Evolutionary conservation across 2,888 invertebrate species (phyloP).

Genomic region (Meliscaeva auricollis): DNA sequence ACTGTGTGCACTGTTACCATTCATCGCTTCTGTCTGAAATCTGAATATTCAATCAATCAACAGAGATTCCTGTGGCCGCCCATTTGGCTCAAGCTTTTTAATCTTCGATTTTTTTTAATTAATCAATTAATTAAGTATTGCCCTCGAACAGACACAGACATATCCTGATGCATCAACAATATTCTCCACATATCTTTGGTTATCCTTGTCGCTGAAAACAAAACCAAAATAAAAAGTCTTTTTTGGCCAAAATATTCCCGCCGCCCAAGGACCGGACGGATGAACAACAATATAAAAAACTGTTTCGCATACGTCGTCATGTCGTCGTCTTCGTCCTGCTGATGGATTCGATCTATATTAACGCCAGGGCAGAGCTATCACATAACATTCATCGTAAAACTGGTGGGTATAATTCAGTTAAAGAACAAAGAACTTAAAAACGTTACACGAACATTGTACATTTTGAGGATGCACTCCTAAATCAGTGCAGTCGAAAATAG

Average conservation of each 20-base stretch:
- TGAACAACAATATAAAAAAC: conserved; percentile 2
- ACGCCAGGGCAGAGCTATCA: conserved; percentile 28
- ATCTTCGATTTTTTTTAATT: conserved; percentile 69
- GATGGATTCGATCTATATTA: conserved; percentile 58
- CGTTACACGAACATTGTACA: conserved; percentile 16
- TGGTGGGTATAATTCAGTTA: conserved; percentile 24
- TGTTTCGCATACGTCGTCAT: conserved; percentile 17
- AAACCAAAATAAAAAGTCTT: conserved; percentile 5
- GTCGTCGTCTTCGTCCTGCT: background rate
- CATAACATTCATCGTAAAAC: conserved; percentile 42
- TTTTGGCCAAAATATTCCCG: background rate
- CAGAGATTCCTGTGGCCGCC: conserved; percentile 60
- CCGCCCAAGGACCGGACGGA: background rate
- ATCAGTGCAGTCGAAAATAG: background rate
- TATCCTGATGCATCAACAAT: conserved; percentile 3
- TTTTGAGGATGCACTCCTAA: too few species aligned
- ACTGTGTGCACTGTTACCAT: conserved; percentile 16
- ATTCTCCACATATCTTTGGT: conserved; percentile 49
- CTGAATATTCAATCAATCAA: conserved; percentile 51
- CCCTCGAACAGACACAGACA: background rate
- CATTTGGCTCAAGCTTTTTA: conserved; percentile 61
- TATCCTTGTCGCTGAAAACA: background rate
- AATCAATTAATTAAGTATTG: conserved; percentile 68
- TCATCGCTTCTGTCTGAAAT: conserved; percentile 41
- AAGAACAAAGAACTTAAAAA: conserved; percentile 54